These are phyloP conservation scores for Nerophis ophidion DNA, from an alignment of 2,113 vertebrate genomes.

Conservation along the genomic window DNA sequence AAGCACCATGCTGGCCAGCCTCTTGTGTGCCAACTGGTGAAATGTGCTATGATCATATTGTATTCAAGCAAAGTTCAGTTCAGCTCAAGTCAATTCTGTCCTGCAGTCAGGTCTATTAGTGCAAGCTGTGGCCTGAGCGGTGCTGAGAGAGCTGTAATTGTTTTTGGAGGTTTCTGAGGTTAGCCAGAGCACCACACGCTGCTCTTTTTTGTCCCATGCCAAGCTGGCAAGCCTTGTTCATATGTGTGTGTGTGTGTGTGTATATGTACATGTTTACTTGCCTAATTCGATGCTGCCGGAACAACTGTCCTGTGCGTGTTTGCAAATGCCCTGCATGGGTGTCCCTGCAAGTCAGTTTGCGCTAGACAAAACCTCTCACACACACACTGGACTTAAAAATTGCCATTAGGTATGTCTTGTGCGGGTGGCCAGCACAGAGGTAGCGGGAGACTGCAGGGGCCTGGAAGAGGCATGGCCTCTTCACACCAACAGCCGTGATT, in stretches of 20 bases:
- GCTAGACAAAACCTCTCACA: conserved; percentile 48
- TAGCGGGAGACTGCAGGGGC: conserved; percentile 59
- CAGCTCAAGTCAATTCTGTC: conserved; percentile 17
- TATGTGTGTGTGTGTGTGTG: conserved; percentile 38
- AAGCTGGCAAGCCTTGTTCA: conserved; percentile 63
- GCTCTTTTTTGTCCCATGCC: conserved; percentile 60
- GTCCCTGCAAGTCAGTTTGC: conserved; percentile 62
- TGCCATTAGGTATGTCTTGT: conserved; percentile 56
- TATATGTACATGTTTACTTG: conserved; percentile 42
- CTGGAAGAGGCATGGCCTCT: conserved; percentile 56
- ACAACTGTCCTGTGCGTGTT: conserved; percentile 57
- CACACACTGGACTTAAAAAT: conserved; percentile 37
- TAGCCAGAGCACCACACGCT: conserved; percentile 61
- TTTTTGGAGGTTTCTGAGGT: conserved; percentile 68
- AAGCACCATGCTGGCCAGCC: conserved; percentile 26
- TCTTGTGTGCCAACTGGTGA: conserved; percentile 28
- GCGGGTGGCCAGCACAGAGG: conserved; percentile 55
- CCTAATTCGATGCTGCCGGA: conserved; percentile 59
- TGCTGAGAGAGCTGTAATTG: conserved; percentile 65
- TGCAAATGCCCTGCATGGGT: conserved; percentile 65
- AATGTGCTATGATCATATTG: conserved; percentile 24
- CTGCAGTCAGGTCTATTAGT: conserved; percentile 51
- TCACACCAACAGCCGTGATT: conserved; percentile 63
- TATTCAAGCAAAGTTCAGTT: conserved; percentile 19
- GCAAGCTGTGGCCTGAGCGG: conserved; percentile 55